Evolutionary conservation across 1,140 invertebrate species (phyloP), one percentile per base, ranked within the genome.

Genomic region (Lasaia peninsularis): DNA sequence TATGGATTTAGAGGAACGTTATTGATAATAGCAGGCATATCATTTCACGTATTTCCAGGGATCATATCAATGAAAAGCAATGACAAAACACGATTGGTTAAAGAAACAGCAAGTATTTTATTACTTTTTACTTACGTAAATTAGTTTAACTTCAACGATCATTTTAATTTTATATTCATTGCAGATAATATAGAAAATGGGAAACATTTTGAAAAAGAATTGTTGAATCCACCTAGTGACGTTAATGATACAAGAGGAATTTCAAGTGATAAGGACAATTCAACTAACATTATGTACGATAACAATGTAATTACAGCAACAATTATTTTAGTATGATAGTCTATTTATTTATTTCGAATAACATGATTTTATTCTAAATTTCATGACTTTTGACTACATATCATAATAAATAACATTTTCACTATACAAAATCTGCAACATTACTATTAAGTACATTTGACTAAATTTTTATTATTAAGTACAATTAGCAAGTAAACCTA

Each of bases 1-100:
- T 93, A 92, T 57, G 92, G 92, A n/a, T 93, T 92, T 60, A 82
- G 91, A 70, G 92, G 92, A 56, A 80, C 92, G 0, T 80, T 95
- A 9, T 71, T 95, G 0, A 88, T 92, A 5, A 63, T 86, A 50
- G 72, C 78, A 44, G 93, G 89, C 11, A 79, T 95, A 28, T 91
- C 92, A 37, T 78, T 92, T 0, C 91, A 95, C 66, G 89, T 90
- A 0, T 68, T 95, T 4, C 80, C 92, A n/a, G 94, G 92, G 6
- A 91, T 93, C 62, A 65, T 91, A 3, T 71, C 93, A 2, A 91
- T 95, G 72, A 92, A 91, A 68, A 93, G 93, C 7, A 65, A 69
- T 7, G 3, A 7, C 11, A 60, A 63, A 31, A 54, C 8, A 10
- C 14, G n/a, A 2, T 37, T 37, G 31, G 73, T 53, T 67, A 72